Conservation (phyloP, 2,797 vertebrate genomes). For the Eurystomus glaucurus region DNA sequence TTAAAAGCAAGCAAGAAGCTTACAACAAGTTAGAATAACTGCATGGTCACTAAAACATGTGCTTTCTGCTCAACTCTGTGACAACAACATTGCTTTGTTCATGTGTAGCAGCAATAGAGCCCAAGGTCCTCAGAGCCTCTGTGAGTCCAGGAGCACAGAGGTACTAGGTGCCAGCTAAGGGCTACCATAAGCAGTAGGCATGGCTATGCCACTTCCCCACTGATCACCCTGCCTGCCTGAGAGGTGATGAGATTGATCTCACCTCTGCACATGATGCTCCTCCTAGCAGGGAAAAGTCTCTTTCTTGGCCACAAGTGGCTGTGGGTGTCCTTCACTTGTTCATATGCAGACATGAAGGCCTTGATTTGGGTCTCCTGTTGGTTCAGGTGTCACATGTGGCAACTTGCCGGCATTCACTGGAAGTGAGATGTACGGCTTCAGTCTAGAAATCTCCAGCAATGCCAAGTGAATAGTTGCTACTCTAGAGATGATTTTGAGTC, state of each 20-base stretch:
- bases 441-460: not conserved
- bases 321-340: not conserved
- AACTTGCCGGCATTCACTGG: not conserved
- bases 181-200: not conserved
- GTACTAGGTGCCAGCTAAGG: not conserved
- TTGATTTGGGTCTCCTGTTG: not conserved
- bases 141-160: not conserved
- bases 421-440: not conserved
- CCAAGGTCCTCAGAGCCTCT: not conserved
- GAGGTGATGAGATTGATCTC: not conserved
- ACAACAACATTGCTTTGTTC: not conserved
- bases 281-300: not conserved
- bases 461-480: not conserved
- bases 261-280: not conserved
- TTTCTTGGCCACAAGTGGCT: not conserved
- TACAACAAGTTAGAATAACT: not conserved
- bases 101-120: not conserved
- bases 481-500: not conserved
- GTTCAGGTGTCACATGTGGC: not conserved
- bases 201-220: rapidly evolving
- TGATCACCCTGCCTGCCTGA: not conserved
- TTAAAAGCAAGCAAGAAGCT: not conserved
- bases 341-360: not conserved
- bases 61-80: not conserved
- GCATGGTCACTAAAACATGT: not conserved